Conservation (phyloP, 1,140 invertebrate genomes). For the Ridgeia piscesae region DNA sequence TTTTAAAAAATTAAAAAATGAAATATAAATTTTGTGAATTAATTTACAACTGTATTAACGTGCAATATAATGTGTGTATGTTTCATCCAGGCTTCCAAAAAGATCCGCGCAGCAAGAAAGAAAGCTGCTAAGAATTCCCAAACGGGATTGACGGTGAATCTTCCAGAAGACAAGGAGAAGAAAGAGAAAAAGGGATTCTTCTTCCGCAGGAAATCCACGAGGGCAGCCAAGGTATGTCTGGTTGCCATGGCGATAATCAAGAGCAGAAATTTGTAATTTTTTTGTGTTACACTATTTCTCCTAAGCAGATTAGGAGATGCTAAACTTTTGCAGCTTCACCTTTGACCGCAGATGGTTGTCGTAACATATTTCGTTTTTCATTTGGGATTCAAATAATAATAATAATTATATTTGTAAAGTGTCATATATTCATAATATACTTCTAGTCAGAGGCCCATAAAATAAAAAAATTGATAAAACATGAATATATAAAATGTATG, state of each 20-base stretch:
- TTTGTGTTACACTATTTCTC: too few species aligned
- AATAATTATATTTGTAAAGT: too few species aligned
- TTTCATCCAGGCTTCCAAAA: background rate
- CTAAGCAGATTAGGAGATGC: too few species aligned
- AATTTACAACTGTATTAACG: background rate
- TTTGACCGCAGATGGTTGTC: too few species aligned
- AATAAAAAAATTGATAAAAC: too few species aligned
- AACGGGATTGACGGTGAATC: background rate
- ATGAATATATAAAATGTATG: too few species aligned
- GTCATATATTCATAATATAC: too few species aligned
- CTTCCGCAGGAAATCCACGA: slow-evolving; percentile 26
- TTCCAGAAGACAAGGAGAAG: slow-evolving; percentile 22
- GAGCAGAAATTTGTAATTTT: background rate
- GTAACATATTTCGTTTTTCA: too few species aligned
- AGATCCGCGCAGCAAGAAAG: slow-evolving; percentile 10
- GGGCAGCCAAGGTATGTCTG: background rate
- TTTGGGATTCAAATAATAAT: too few species aligned
- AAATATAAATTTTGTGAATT: background rate
- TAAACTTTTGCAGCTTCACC: too few species aligned
- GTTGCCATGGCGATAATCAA: background rate
- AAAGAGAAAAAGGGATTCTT: slow-evolving; percentile 27
- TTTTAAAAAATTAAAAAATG: background rate
- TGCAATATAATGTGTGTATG: background rate
- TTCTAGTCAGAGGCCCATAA: too few species aligned
- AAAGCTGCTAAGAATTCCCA: slow-evolving; percentile 7